Base-by-base conservation (phyloP, 2,888 invertebrate species). In the Nemoura dubitans region DNA sequence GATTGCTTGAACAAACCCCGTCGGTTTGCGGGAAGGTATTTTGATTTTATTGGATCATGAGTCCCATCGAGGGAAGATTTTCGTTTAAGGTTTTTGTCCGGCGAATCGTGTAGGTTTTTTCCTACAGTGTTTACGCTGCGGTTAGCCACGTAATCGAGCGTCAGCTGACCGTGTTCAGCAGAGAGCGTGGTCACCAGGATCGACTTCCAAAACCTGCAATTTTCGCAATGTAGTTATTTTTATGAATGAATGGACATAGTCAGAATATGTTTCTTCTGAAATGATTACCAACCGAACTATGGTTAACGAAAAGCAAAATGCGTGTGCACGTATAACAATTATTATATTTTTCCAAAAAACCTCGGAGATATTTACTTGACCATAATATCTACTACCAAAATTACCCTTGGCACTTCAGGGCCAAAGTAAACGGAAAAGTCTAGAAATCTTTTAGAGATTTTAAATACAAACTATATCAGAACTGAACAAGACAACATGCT, bases 31-130 rank as follows among this genome's bases (percentile, higher is more conserved):
- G 59, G 14, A 21, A 59, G 59, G 59, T 59, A 59, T 59, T 59
- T 59, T 59, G 59, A 59, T 59, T 59, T 59, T 59, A 59, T 59
- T 59, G 21, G 59, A 59, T 59, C 59, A 59, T 59, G 59, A 59
- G 16, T 59, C 59, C 59, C 3, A 59, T 59, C 59, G 59, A 59
- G 59, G 21, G 59, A 59, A 59, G 59, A 59, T 59, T 59, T 59
- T 59, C 59, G 59, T 59, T 59, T 59, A 59, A 59, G 59, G 14
- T 59, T 59, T 59, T 59, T 59, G 59, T 21, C 59, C 59, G 59
- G 10, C 59, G 59, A 21, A 1, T 59, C 59, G 59, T 59, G 59
- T 16, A 59, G 36, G 16, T 59, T 21, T 59, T 59, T 59, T 21
- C 59, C 14, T 21, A 1, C 21, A 1, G 59, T 59, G 59, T 59